Evolutionary conservation across 2,888 invertebrate species (phyloP).

Genomic region (Eilema sororculum): DNA sequence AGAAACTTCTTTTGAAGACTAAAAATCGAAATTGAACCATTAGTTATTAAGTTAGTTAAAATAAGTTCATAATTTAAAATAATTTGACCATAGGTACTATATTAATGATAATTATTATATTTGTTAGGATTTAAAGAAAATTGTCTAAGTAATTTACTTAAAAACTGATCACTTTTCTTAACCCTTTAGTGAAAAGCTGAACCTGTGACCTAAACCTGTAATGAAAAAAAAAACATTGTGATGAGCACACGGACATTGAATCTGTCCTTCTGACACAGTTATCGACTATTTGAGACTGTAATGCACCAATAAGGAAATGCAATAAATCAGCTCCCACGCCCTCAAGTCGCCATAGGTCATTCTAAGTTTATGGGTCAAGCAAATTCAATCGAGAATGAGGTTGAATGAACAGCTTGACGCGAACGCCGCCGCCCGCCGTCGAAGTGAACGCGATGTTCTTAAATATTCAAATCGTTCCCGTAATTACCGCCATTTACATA

Average conservation of each 20-base stretch:
- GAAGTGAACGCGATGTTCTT: conserved; percentile 42
- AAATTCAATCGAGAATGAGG: conserved; percentile 49
- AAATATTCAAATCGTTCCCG: conserved; percentile 44
- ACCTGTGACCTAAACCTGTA: too few species aligned
- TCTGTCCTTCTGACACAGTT: conserved; percentile 16
- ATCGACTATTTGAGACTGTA: conserved; percentile 18
- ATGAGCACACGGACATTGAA: not conserved
- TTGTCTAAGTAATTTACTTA: too few species aligned
- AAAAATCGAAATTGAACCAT: too few species aligned
- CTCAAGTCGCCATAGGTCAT: conserved; percentile 38
- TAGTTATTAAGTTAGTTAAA: too few species aligned
- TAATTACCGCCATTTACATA: conserved; percentile 46
- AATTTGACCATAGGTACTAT: too few species aligned
- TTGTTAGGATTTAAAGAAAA: too few species aligned
- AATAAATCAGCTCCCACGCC: conserved; percentile 47
- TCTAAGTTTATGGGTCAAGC: conserved; percentile 50
- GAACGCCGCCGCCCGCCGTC: conserved; percentile 35
- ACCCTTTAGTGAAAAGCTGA: too few species aligned
- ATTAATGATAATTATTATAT: too few species aligned
- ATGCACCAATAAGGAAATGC: conserved; percentile 46
- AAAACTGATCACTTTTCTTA: too few species aligned
- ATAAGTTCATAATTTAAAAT: too few species aligned
- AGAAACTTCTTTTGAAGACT: too few species aligned
- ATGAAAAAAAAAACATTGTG: too few species aligned
- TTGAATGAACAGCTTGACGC: conserved; percentile 41